These are phyloP conservation scores for Aplocera efformata DNA, from an alignment of 2,888 invertebrate genomes.

Conservation along the genomic window DNA sequence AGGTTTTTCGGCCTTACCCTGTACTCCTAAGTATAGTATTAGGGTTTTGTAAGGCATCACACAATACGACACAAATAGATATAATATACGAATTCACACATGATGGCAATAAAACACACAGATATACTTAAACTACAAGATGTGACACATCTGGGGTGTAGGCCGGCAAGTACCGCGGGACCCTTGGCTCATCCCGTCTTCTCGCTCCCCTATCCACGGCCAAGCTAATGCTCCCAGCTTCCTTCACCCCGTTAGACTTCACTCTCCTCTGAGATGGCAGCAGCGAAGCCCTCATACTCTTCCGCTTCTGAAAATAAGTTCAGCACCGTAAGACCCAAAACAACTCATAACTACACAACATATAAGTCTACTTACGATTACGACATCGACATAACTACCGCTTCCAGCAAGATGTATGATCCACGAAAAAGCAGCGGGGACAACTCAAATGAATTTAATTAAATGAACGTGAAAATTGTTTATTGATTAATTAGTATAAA, in stretches of 20 bases:
- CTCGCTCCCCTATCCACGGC: constrained; percentile 86
- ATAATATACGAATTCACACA: constrained; percentile 8
- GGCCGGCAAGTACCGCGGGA: constrained; percentile 86
- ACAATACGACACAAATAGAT: constrained; percentile 13
- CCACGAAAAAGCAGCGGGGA: constrained; percentile 52
- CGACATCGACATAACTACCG: constrained; percentile 51
- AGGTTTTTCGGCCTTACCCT: constrained; percentile 33
- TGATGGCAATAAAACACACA: constrained; percentile 18
- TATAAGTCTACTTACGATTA: constrained; percentile 62
- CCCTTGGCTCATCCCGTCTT: constrained; percentile 83
- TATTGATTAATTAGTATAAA: constrained; percentile 49
- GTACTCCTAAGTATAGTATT: constrained; percentile 23
- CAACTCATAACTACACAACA: constrained; percentile 21
- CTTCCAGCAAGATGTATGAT: constrained; percentile 48
- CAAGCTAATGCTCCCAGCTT: constrained; percentile 89
- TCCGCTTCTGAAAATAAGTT: constrained; percentile 87
- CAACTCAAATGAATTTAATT: constrained; percentile 55
- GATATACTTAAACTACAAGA: constrained; percentile 82
- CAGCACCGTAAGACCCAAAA: constrained; percentile 27
- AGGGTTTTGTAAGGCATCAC: constrained; percentile 19
- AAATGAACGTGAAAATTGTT: constrained; percentile 62
- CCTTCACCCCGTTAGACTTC: constrained; percentile 89
- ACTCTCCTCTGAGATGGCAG: constrained; percentile 88
- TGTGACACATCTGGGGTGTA: constrained; percentile 91
- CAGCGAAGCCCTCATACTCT: constrained; percentile 89